These are phyloP conservation scores for Zeugodacus cucurbitae DNA, from an alignment of 1,140 invertebrate genomes.

Conservation along the genomic window DNA sequence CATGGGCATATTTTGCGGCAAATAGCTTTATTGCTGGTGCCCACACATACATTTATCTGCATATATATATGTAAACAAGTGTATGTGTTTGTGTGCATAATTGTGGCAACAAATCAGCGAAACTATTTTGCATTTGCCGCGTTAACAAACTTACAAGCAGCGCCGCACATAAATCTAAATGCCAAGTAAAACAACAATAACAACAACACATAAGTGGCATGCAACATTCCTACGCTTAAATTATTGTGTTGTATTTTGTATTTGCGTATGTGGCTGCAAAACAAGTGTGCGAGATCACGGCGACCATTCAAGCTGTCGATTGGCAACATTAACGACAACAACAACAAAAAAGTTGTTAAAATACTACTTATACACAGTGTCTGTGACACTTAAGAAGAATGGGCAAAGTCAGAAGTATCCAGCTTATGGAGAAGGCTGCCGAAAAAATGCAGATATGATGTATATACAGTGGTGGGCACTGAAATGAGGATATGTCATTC, in stretches of 20 bases:
- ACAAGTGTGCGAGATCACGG: not conserved
- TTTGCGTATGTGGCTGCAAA: not conserved
- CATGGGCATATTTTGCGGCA: not conserved
- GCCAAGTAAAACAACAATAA: not conserved
- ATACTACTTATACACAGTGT: not conserved
- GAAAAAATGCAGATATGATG: not conserved
- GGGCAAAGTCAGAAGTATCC: too few relatives aligned
- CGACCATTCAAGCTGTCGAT: not conserved
- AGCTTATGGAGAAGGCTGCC: not conserved
- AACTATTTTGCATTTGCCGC: conserved; percentile 29
- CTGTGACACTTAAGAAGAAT: not conserved
- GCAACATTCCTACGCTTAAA: not conserved
- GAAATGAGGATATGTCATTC: not conserved
- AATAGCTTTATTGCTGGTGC: not conserved
- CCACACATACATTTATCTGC: not conserved
- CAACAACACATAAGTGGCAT: not conserved
- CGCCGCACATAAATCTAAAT: not conserved
- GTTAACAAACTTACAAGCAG: not conserved
- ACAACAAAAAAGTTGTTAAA: not conserved
- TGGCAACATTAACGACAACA: not conserved
- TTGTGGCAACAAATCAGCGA: conserved; percentile 8
- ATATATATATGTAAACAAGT: not conserved
- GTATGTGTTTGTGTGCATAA: not conserved
- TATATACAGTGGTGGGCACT: not conserved
- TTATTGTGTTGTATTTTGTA: not conserved